Evolutionary conservation across 2,888 invertebrate species (phyloP).

Genomic region (Globia sparganii): DNA sequence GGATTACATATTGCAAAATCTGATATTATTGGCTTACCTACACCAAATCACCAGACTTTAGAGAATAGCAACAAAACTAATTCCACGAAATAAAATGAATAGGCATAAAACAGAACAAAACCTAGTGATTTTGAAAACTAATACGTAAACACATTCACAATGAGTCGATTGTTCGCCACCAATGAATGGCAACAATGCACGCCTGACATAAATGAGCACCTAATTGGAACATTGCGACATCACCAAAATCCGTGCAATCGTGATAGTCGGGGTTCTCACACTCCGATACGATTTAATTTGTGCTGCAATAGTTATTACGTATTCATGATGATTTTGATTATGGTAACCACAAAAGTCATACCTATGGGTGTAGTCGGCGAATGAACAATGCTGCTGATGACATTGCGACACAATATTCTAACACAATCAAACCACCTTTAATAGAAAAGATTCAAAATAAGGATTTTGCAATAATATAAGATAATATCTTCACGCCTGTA

Average conservation of each 20-base stretch:
- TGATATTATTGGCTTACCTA: neutral
- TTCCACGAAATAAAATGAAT: slow-evolving; percentile 45
- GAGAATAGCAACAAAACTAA: neutral
- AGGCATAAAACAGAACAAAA: slow-evolving; percentile 51
- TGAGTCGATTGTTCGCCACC: slow-evolving; percentile 82
- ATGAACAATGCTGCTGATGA: slow-evolving; percentile 19
- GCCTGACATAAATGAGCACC: slow-evolving; percentile 88
- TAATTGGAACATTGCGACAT: slow-evolving; percentile 89
- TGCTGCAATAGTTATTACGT: slow-evolving; percentile 57
- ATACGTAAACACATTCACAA: slow-evolving; percentile 79
- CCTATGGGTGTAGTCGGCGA: slow-evolving; percentile 4
- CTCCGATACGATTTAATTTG: slow-evolving; percentile 69
- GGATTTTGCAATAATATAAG: neutral
- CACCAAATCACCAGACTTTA: neutral
- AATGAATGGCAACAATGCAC: slow-evolving; percentile 86
- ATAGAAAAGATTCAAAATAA: neutral
- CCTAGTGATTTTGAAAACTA: slow-evolving; percentile 77
- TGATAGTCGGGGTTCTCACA: slow-evolving; percentile 77
- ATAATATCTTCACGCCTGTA: too few relatives aligned
- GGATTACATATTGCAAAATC: neutral
- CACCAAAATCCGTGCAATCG: slow-evolving; percentile 81
- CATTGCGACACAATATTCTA: slow-evolving; percentile 17
- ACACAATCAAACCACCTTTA: neutral
- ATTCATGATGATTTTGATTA: slow-evolving; percentile 49
- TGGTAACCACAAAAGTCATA: slow-evolving; percentile 13